Conservation (phyloP, 2,113 vertebrate genomes). For the Kryptolebias marmoratus region DNA sequence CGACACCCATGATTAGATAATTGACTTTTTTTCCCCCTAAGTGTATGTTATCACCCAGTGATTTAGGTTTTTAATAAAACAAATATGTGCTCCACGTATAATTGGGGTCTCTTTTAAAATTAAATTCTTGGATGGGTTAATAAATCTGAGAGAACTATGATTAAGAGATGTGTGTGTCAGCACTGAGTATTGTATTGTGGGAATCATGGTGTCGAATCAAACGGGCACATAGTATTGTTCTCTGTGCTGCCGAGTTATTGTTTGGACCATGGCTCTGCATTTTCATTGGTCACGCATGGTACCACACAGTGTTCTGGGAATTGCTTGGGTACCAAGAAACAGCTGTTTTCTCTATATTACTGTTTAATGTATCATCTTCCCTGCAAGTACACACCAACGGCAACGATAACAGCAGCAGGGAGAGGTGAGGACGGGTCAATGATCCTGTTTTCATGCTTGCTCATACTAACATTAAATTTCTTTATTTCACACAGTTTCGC, state of each 20-base stretch:
- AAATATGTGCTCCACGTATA: background rate
- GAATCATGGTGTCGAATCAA: background rate
- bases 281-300: background rate
- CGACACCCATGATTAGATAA: conserved; percentile 22
- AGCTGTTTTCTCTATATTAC: conserved; percentile 21
- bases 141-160: background rate
- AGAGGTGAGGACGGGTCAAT: conserved; percentile 16
- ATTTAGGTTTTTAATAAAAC: conserved; percentile 8
- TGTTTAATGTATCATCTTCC: conserved; percentile 28
- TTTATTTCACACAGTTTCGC: conserved; percentile 25
- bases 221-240: conserved; percentile 13
- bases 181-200: background rate
- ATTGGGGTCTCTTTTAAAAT: background rate
- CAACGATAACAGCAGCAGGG: conserved; percentile 10
- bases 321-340: conserved; percentile 12
- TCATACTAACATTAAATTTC: conserved; percentile 32
- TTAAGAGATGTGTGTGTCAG: background rate
- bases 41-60: background rate
- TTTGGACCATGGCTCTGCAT: background rate
- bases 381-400: conserved; percentile 13
- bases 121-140: background rate
- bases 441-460: conserved; percentile 30
- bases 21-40: conserved; percentile 13
- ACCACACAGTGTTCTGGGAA: conserved; percentile 1
- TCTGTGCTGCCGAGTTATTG: background rate